Evolutionary conservation across 1,140 invertebrate genomes (phyloP), one percentile per base, ranked within the genome.

Genomic region (Cylas formicarius): DNA sequence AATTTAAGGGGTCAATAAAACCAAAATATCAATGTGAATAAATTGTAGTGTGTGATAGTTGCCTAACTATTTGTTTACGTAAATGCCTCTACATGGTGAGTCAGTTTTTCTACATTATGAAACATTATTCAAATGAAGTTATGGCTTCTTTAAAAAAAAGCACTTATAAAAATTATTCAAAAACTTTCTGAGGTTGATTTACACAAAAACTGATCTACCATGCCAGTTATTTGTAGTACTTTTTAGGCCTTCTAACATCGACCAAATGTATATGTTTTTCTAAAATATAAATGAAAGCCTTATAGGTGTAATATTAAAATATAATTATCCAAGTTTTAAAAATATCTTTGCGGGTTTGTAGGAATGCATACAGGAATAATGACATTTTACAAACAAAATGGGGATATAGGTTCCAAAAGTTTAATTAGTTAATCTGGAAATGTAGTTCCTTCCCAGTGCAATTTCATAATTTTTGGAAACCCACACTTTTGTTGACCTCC

Each of bases 231-330:
- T 11, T 10, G 31, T 44, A 44, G 41, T n/a, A n/a, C n/a, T n/a
- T n/a, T n/a, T n/a, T n/a, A n/a, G 41, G 41, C 41, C 41, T 44
- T 44, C 34, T 35, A 24, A 44, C 21, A 35, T 44, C 24, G 41
- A 44, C 41, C 41, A 44, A 44, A 23, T 37, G 26, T 37, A 37
- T 24, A 37, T 37, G 17, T 35, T 38, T 44, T 18, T 44, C 5
- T 44, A 34, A 23, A 35, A 21, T 23, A 44, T 18, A 24, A 11
- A n/a, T n/a, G n/a, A 29, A 27, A 44, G 41, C 41, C 41, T 44
- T 44, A 35, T 44, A 44, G 41, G 28, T 44, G 24, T 44, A 29
- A 33, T 35, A 38, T 35, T 35, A 35, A 21, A 21, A 38, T 44
- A 44, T 35, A 19, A 13, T 44, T 44, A 44, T 44, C 10, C 35